Base-by-base conservation (phyloP, 2,888 invertebrate species). In the Macrophya alboannulata region DNA sequence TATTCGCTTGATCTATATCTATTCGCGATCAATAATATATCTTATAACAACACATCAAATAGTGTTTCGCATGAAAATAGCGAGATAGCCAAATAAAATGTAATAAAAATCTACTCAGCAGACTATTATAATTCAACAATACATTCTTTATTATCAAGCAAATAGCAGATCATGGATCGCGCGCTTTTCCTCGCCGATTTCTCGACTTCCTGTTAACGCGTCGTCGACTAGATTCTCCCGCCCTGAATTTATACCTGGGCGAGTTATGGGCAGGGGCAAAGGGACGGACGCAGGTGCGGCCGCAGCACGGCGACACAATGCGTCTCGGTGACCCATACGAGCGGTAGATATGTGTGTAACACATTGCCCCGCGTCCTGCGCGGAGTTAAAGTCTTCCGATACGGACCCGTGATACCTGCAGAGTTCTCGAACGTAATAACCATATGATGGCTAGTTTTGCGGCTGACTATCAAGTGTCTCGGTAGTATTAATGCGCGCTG, bases 211-310 rank as follows among this genome's bases (percentile, higher is more conserved):
- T 51, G 79, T 45, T 59, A 40, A 79, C 40, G 59, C 59, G 59
- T n/a, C 43, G 37, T n/a, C 40, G 51, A 72, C 25, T 55, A 43
- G 25, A 21, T 45, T 25, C 40, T 48, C 55, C 48, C 37, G 77
- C 37, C 51, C 77, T 77, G 51, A 37, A 74, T 71, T 68, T 40
- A 68, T 48, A 83, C 83, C 65, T 65, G 83, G 9, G 9, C 10
- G 83, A 51, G 55, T 51, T 25, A n/a, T 74, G 43, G 45, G 45
- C 43, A 72, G 71, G 71, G 51, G 74, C 21, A 45, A 84, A 72
- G 59, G 62, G 43, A 85, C 85, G 48, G 85, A 62, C 86, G 89
- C 91, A 92, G 91, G 91, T 92, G 91, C 90, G 91, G 91, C 89
- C 90, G 89, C 87, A 88, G 89, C 88, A 88, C 90, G 85, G 88